Conservation (phyloP, 1,140 invertebrate genomes). For the Paramacrobiotus metropolitanus region DNA sequence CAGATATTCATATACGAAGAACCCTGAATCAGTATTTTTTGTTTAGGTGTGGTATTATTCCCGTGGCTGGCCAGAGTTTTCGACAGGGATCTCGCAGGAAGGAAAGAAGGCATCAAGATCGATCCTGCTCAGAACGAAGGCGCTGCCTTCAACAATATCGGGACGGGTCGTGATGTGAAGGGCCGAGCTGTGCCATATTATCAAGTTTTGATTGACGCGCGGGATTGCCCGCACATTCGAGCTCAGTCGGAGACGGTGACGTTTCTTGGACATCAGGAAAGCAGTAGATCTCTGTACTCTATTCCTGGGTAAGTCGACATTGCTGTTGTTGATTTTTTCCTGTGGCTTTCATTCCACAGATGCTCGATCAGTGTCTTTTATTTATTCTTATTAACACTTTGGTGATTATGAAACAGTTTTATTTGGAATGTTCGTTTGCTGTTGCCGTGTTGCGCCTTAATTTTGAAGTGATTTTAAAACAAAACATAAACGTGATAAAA, state of each 20-base stretch:
- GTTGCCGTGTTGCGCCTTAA: too few species aligned
- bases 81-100: conserved; percentile 53
- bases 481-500: too few species aligned
- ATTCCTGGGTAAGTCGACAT: conserved; percentile 50
- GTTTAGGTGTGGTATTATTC: conserved; percentile 67
- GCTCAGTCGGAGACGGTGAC: conserved; percentile 90
- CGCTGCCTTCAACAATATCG: background rate
- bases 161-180: conserved; percentile 8
- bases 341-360: too few species aligned
- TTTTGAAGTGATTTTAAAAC: too few species aligned
- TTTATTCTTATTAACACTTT: too few species aligned
- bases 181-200: conserved; percentile 36
- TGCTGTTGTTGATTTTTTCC: too few species aligned
- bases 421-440: too few species aligned
- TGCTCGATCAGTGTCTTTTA: too few species aligned
- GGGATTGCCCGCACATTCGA: conserved; percentile 81
- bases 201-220: conserved; percentile 79
- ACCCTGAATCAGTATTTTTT: too few species aligned
- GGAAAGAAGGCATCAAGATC: conserved; percentile 24
- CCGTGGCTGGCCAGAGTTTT: conserved; percentile 82
- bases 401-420: too few species aligned
- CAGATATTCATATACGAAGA: too few species aligned
- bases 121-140: background rate
- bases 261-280: conserved; percentile 86
- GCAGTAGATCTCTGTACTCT: conserved; percentile 60